A percentile compares a stretch with the other conserved stretches of the same genome.
These are phyloP conservation scores for Suillia variegata DNA, from an alignment of 2,888 invertebrate genomes.

Conservation along the genomic window DNA sequence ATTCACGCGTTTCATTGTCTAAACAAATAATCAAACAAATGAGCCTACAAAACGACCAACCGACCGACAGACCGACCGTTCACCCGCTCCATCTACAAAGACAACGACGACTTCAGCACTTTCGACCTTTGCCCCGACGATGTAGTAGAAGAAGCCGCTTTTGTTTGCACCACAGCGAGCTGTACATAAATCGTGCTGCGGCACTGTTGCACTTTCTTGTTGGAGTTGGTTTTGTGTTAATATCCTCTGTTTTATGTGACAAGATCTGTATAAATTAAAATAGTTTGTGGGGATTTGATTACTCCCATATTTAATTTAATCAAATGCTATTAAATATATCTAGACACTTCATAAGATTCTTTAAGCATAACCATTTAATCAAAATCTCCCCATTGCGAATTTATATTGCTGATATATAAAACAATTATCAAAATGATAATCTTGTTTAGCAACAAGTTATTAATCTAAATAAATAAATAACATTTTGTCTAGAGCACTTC, in stretches of 20 bases:
- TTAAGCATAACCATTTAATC: too few species aligned
- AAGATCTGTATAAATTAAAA: too few species aligned
- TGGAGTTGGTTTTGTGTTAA: not conserved
- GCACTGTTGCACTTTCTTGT: not conserved
- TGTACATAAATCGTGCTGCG: not conserved
- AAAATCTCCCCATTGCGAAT: too few species aligned
- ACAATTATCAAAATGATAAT: too few species aligned
- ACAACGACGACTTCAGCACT: conserved; percentile 26
- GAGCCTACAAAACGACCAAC: conserved; percentile 15
- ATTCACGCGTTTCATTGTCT: conserved; percentile 56
- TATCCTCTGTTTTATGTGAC: not conserved
- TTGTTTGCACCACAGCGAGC: not conserved
- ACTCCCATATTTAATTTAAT: too few species aligned
- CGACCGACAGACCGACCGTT: not conserved
- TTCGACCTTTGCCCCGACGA: conserved; percentile 18
- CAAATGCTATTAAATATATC: too few species aligned
- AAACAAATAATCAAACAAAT: conserved; percentile 52
- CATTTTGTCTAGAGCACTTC: too few species aligned
- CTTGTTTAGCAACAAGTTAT: too few species aligned
- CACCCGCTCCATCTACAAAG: conserved; percentile 12
- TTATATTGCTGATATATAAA: too few species aligned
- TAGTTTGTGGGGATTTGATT: too few species aligned
- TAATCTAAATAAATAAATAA: too few species aligned
- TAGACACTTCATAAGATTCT: too few species aligned
- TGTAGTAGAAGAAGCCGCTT: not conserved